Base-by-base conservation (phyloP, 2,797 vertebrate genomes). In the Acanthurus lineatus region DNA sequence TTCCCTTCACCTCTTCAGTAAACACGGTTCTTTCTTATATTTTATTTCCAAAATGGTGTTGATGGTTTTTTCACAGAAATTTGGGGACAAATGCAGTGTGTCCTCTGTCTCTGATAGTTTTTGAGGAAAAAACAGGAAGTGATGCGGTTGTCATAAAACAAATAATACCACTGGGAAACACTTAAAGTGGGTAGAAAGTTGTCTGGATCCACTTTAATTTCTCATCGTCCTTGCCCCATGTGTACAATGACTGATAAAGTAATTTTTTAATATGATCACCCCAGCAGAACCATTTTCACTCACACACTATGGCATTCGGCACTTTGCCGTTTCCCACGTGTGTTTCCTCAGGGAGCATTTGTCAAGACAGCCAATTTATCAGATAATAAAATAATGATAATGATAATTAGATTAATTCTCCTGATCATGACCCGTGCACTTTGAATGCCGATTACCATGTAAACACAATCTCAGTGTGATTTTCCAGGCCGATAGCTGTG, bases 401-500 rank as follows among this genome's bases (percentile, higher is more conserved):
- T 81, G 85, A 86, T 94, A 94, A 95, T 94, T 92, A 93, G 86
- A 94, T 87, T 83, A 89, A 92, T 92, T 92, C 89, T 91, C 84
- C 80, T 81, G 91, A 93, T 93, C 84, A 79, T 91, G 92, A 93
- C 84, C 89, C 73, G 60, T 83, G 89, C 89, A 89, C 88, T 88
- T 84, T 86, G 86, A 93, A 92, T 89, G 87, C 91, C 54, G 82
- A 93, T 86, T 88, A 86, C 60, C 77, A 69, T 93, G 91, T 91
- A 92, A 94, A 94, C 90, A 93, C 80, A 76, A 73, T 84, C 84
- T 79, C 64, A 28, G 66, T 73, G 77, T 86, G 87, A 90, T 90
- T 89, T 87, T 91, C 86, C 77, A 72, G 60, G 58, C 77, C 79
- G 86, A 93, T 83, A 87, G 74, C 72, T 76, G 72, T 53, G 79